Base-by-base conservation (phyloP, 2,888 invertebrate genomes). In the Horisme vitalbata region DNA sequence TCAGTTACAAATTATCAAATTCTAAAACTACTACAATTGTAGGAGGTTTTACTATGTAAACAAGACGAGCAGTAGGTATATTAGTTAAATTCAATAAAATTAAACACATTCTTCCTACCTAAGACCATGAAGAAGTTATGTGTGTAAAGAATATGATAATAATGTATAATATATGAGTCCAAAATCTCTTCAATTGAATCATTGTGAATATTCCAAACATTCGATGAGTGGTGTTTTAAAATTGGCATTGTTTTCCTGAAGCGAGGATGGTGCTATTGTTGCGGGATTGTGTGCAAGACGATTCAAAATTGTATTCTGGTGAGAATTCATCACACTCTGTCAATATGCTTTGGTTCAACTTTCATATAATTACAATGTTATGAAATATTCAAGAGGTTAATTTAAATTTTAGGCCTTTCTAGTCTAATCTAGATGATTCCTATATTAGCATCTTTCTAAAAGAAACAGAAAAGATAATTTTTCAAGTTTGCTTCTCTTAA, bases 171-270 rank as follows among this genome's bases (percentile, higher is more conserved):
- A 26, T 26, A 15, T 4, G n/a, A 9, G n/a, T 3, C 23, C 9
- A 23, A 9, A 9, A 23, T 23, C 11, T 26, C 2, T 7, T 26
- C 6, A 6, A 26, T 26, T 5, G 11, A 11, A 26, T 26, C 26
- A 26, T 11, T 24, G 15, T 35, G 35, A 12, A 12, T 41, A 11
- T 11, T 35, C 11, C 13, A 23, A 34, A 34, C 12, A 50, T 56
- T 59, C 52, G 51, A 46, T 34, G 26, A 37, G 23, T 28, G 13
- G 28, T 34, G 20, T n/a, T 30, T 78, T 83, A 88, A 88, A 88
- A 88, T 88, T 88, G 85, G 86, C 88, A 88, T 87, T 88, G 58
- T 88, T 88, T 88, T 88, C 87, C 87, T 78, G 63, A 86, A 85
- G 86, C 85, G 68, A 79, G 79, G 80, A 79, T 63, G 61, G 87